A percentile compares a stretch with the other conserved stretches of the same genome.
These are phyloP conservation scores for Phaedon cochleariae DNA, from an alignment of 2,888 invertebrate genomes.

Conservation along the genomic window DNA sequence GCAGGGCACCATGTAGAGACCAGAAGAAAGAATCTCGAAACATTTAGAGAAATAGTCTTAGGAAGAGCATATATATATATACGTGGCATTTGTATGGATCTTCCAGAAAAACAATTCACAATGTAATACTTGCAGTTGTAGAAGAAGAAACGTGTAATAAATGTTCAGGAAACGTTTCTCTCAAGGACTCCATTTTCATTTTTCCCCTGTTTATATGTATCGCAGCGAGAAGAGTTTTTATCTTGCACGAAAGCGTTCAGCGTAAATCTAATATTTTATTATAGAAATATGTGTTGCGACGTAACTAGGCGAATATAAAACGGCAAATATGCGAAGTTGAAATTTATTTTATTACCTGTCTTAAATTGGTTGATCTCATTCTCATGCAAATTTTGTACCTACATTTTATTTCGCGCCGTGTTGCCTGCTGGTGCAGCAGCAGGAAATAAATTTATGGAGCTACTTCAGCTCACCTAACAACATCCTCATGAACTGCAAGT, in stretches of 20 bases:
- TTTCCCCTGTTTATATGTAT: not conserved
- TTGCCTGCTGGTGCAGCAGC: not conserved
- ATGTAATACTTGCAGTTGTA: not conserved
- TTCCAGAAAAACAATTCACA: no score
- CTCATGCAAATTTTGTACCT: constrained; percentile 27
- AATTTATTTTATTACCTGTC: constrained; percentile 31
- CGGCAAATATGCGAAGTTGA: constrained; percentile 18
- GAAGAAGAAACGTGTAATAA: not conserved
- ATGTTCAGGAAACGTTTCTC: not conserved
- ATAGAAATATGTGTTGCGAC: constrained; percentile 21
- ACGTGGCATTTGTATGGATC: no score
- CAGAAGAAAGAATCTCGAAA: no score
- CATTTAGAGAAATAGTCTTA: no score
- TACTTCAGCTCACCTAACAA: not conserved
- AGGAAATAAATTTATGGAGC: not conserved
- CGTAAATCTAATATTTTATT: constrained; percentile 25
- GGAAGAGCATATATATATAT: no score
- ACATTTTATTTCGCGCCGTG: constrained; percentile 14
- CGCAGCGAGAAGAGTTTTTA: not conserved
- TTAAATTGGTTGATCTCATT: constrained; percentile 32
- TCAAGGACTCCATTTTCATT: not conserved
- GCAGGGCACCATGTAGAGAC: no score
- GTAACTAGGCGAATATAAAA: constrained; percentile 25
- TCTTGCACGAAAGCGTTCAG: not conserved
- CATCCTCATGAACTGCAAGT: no score